These are phyloP conservation scores for Ornithoptera alexandrae DNA, from an alignment of 2,888 invertebrate genomes.

Conservation along the genomic window DNA sequence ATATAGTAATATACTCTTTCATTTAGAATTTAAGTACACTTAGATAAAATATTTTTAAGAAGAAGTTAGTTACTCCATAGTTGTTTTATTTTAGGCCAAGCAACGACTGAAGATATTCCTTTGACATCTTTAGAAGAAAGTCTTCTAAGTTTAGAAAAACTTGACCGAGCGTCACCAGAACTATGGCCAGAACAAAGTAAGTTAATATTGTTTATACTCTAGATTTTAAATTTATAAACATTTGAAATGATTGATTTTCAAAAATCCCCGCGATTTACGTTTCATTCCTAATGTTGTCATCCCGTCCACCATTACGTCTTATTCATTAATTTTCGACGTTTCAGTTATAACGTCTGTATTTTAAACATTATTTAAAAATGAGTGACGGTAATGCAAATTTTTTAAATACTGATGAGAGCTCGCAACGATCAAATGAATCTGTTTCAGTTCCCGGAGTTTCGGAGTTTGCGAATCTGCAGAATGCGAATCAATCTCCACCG, in stretches of 20 bases:
- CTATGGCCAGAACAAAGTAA: constrained; percentile 98
- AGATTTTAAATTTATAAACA: constrained; percentile 25
- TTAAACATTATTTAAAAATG: constrained; percentile 63
- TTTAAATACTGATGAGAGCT: constrained; percentile 48
- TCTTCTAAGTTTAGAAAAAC: constrained; percentile 92
- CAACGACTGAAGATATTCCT: constrained; percentile 73
- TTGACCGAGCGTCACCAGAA: constrained; percentile 97
- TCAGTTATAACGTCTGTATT: constrained; percentile 66
- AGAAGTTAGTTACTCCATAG: constrained; percentile 16
- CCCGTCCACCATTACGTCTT: constrained; percentile 46
- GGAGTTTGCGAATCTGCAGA: constrained; percentile 87
- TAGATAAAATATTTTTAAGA: constrained; percentile 3
- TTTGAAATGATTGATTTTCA: constrained; percentile 48
- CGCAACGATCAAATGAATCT: constrained; percentile 59
- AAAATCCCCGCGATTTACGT: constrained; percentile 66
- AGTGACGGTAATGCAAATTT: constrained; percentile 52
- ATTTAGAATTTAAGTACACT: background rate
- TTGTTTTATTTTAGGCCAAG: constrained; percentile 57
- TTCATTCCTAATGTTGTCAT: constrained; percentile 64
- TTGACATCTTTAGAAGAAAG: constrained; percentile 83
- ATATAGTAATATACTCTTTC: background rate
- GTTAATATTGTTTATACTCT: constrained; percentile 44
- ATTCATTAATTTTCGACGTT: constrained; percentile 44
- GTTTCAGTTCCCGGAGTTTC: constrained; percentile 92
- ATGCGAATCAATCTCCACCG: constrained; percentile 77